A percentile compares a stretch with the other conserved stretches of the same genome.
phyloP scores from a whole-genome alignment of 2,888 invertebrate genomes.

The Colletes collaris region DNA sequence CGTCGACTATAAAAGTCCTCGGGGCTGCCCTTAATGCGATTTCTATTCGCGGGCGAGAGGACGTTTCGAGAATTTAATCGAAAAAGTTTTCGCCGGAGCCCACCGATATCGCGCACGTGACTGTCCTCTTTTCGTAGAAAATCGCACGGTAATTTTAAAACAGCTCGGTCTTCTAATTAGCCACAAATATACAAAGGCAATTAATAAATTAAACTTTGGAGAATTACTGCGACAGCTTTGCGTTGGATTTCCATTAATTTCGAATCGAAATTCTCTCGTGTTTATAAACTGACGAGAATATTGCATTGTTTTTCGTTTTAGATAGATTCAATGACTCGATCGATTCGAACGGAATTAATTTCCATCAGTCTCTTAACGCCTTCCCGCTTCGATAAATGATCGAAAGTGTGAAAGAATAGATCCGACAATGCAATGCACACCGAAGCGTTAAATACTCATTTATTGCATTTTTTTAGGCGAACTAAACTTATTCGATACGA shows the following conservation, averaged over 20 bases:
- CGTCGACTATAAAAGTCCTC: slow-evolving; percentile 45
- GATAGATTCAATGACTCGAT: too few relatives aligned
- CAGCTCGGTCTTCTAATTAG: neutral
- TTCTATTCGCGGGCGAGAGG: slow-evolving; percentile 40
- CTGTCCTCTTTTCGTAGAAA: neutral
- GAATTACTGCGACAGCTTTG: too few relatives aligned
- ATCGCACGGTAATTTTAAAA: neutral
- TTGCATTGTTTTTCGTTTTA: neutral
- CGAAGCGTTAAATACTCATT: too few relatives aligned
- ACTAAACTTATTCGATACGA: too few relatives aligned
- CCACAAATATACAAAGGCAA: too few relatives aligned
- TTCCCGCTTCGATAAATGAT: neutral
- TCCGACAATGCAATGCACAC: neutral
- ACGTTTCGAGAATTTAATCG: slow-evolving; percentile 1
- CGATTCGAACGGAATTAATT: neutral
- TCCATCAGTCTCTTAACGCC: slow-evolving; percentile 23
- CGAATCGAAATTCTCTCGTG: too few relatives aligned
- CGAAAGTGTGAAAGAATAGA: neutral
- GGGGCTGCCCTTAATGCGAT: slow-evolving; percentile 48
- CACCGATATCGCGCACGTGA: neutral
- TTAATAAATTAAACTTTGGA: too few relatives aligned
- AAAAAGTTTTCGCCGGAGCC: neutral
- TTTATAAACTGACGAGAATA: too few relatives aligned
- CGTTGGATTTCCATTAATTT: too few relatives aligned
- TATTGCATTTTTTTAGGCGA: too few relatives aligned